phyloP scores from a whole-genome alignment of 1,140 invertebrate species.

The Bombus impatiens region DNA sequence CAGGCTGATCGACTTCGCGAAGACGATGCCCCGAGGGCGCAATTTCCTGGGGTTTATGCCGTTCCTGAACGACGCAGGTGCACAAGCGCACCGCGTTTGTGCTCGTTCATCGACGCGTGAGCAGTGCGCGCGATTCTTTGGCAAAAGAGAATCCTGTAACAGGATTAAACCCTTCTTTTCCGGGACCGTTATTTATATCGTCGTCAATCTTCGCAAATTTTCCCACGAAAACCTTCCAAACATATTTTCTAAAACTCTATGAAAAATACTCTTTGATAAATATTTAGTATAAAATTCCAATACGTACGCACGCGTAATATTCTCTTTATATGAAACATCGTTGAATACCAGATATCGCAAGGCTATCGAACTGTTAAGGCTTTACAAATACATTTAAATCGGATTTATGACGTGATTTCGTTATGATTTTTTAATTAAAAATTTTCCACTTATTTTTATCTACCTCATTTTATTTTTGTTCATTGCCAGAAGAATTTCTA shows the following conservation, averaged over 20 bases:
- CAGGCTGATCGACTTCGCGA: slow-evolving; percentile 65
- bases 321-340: too few species aligned
- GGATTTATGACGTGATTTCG: too few species aligned
- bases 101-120: slow-evolving; percentile 57
- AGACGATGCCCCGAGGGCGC: slow-evolving; percentile 64
- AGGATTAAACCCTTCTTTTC: background rate
- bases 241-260: background rate
- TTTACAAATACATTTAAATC: too few species aligned
- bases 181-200: too few species aligned
- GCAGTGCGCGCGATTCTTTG: slow-evolving; percentile 52
- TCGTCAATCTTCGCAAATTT: background rate
- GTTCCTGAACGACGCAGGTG: slow-evolving; percentile 55
- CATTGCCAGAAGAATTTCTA: too few species aligned
- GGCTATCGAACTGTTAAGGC: too few species aligned
- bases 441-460: too few species aligned
- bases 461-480: too few species aligned
- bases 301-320: background rate
- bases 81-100: slow-evolving; percentile 34
- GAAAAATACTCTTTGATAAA: too few species aligned
- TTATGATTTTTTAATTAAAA: too few species aligned
- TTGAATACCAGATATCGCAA: too few species aligned
- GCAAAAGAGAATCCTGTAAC: slow-evolving; percentile 24
- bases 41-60: slow-evolving; percentile 67
- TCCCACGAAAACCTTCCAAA: background rate
- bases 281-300: too few species aligned